Evolutionary conservation across 1,140 invertebrate species (phyloP), one percentile per base, ranked within the genome.

Genomic region (Euura saliciscinereae): DNA sequence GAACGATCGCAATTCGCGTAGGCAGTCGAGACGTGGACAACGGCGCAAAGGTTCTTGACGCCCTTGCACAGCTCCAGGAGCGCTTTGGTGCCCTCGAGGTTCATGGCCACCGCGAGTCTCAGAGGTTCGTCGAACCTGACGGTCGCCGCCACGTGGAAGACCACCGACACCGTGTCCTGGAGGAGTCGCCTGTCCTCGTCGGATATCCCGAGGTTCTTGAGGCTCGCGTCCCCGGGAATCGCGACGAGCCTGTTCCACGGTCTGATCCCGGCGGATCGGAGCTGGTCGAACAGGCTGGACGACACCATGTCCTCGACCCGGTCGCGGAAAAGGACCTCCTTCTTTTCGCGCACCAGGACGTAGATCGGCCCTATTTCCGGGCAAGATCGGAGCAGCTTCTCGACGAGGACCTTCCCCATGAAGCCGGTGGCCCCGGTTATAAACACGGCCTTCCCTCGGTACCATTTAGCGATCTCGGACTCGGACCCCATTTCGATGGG

Each of bases 391-490:
- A 95, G 84, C 7, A 95, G 79, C 84, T 95, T 95, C 84, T 95
- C 93, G 6, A 95, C 88, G 10, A 92, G 80, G 6, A 91, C 91
- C 88, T 95, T 95, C 7, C 94, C 94, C 83, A 95, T 89, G 85
- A 95, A 95, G 72, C 94, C 94, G n/a, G 93, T 94, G n/a, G 89
- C 91, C 68, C 92, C 91, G 13, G 92, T 92, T 76, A 93, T 85
- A 79, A 96, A 93, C 71, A 93, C 87, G 81, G 86, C 86, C 81
- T 91, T 89, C 2, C 45, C 65, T 45, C 72, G 78, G 69, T 77
- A 80, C 46, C 66, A 67, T 28, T 28, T 67, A 8, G 66, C 66
- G 28, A 67, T 67, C 13, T 67, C 66, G 5, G 66, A 67, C 10
- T 67, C 43, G 10, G 13, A 28, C 28, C 28, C 28, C 28, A 28